phyloP scores from a whole-genome alignment of 2,797 vertebrate species.

The Pygocentrus nattereri region DNA sequence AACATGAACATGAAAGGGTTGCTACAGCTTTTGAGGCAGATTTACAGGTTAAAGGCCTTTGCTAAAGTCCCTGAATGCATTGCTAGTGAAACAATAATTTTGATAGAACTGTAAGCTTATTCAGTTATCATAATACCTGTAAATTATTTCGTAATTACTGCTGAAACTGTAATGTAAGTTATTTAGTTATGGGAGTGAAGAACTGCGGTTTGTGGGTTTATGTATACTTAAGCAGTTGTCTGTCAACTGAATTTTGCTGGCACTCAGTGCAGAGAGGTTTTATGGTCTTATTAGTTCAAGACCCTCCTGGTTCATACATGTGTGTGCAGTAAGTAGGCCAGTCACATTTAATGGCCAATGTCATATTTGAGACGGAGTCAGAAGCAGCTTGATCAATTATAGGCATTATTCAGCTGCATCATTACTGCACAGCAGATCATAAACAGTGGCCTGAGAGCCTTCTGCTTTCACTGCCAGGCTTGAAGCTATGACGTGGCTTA shows the following conservation, averaged over 20 bases:
- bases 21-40: too few species aligned
- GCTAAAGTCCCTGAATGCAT: too few species aligned
- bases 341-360: constrained; percentile 5
- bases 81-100: too few species aligned
- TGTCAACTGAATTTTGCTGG: neutral
- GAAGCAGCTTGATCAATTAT: constrained; percentile 29
- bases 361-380: neutral
- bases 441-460: constrained; percentile 11
- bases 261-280: too few species aligned
- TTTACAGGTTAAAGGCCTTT: too few species aligned
- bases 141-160: too few species aligned
- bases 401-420: constrained; percentile 38
- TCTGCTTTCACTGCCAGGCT: constrained; percentile 24
- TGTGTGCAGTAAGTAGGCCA: neutral
- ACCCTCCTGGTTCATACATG: neutral
- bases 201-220: neutral
- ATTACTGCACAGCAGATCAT: constrained; percentile 53
- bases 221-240: neutral
- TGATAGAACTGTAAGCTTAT: too few species aligned
- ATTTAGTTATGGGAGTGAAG: neutral
- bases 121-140: too few species aligned
- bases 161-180: too few species aligned
- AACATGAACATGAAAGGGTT: too few species aligned
- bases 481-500: constrained; percentile 39
- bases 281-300: neutral